Base-by-base conservation (phyloP, 2,888 invertebrate genomes). In the Heteropelma amictum region DNA sequence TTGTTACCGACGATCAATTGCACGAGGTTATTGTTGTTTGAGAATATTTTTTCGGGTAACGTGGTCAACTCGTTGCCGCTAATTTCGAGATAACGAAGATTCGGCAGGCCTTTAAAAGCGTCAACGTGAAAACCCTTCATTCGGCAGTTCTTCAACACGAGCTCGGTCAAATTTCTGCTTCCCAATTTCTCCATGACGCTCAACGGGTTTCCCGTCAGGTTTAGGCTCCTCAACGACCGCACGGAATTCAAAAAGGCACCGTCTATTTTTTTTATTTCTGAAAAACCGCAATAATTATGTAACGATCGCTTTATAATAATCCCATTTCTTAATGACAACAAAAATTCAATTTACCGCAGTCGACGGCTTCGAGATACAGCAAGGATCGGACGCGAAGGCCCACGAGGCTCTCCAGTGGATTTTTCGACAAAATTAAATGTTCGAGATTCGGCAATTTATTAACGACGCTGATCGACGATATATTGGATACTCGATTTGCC, bases 211-310 rank as follows among this genome's bases (percentile, higher is more conserved):
- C 92, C 90, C 0, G 92, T 91, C 76, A 95, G 90, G 83, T 94
- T 93, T n/a, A 95, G 90, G 82, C 92, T 92, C 28, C 91, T 92
- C 75, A 94, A 89, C 65, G 91, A 89, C 23, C 92, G 91, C 78
- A 94, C 84, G 14, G 91, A 91, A 51, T 89, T 87, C 80, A 93
- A 92, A 90, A 93, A 92, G 58, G 91, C 91, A 58, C 92, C 92
- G 72, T 93, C 93, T 71, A 95, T 91, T 53, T 92, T 90, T 80
- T 90, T 90, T 35, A 95, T 63, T 14, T 35, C 79, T 79, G 33
- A 10, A 30, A 1, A 49, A n/a, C n/a, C n/a, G n/a, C 30, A 64
- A 40, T 28, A 33, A 51, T 23, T 56, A n/a, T n/a, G n/a, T n/a
- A n/a, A n/a, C n/a, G n/a, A n/a, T n/a, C n/a, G n/a, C n/a, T n/a